These are phyloP conservation scores for Caloenas nicobarica DNA, from an alignment of 2,113 vertebrate species.

Conservation along the genomic window DNA sequence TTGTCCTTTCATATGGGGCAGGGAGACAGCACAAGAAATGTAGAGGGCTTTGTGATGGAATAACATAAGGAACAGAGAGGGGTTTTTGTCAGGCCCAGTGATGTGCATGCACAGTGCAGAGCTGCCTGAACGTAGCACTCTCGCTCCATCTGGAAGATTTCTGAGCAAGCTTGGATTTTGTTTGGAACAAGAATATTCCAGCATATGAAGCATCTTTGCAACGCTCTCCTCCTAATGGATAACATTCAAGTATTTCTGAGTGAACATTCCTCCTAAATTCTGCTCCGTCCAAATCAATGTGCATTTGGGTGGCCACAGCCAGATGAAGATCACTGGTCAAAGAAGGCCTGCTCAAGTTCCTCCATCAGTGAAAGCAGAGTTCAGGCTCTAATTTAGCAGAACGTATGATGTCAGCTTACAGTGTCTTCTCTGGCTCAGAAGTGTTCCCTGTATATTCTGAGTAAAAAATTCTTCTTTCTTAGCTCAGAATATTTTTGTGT, in stretches of 20 bases:
- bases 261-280: background rate
- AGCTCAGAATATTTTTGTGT: background rate
- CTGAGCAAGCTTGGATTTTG: background rate
- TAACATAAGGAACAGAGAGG: background rate
- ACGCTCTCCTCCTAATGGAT: background rate
- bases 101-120: background rate
- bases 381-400: background rate
- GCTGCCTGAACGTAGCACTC: background rate
- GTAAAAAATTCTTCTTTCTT: background rate
- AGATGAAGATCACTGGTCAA: background rate
- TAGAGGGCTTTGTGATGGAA: background rate
- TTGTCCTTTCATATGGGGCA: background rate
- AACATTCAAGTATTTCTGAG: background rate
- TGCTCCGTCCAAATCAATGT: background rate
- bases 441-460: background rate
- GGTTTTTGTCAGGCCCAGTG: background rate
- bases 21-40: background rate
- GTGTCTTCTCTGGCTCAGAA: background rate
- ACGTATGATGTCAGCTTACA: background rate
- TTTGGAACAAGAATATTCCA: constrained; percentile 33
- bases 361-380: background rate
- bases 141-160: constrained; percentile 5
- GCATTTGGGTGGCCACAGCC: background rate
- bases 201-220: constrained; percentile 14
- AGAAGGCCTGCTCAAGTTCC: background rate